A percentile compares a stretch with the other conserved stretches of the same genome.
Conservation (phyloP, 64 coral and sea anemone genomes). For the Cladopsammia gracilis region DNA sequence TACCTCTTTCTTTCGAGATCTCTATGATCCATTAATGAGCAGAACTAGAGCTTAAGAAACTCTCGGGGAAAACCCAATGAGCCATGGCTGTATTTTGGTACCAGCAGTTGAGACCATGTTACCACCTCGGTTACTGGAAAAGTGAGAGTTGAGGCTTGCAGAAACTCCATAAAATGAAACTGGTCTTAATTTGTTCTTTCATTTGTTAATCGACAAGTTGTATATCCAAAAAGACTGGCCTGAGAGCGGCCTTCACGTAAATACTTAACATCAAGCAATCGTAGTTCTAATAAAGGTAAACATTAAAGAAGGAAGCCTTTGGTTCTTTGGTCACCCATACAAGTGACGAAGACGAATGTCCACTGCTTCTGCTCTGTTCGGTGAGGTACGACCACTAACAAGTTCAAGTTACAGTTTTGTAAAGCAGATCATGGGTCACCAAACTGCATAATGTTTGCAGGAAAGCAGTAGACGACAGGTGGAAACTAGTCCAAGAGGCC, state of each 20-base stretch:
- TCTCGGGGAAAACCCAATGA: constrained; percentile 45
- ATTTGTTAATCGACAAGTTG: constrained; percentile 36
- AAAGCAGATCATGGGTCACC: too few relatives aligned
- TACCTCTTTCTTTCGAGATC: constrained; percentile 20
- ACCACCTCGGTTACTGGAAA: background rate
- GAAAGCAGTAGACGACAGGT: constrained; percentile 4
- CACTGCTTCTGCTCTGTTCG: too few relatives aligned
- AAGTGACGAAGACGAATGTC: too few relatives aligned
- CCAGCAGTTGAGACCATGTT: constrained; percentile 9
- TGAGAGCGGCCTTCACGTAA: background rate
- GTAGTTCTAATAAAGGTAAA: background rate
- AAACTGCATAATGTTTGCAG: too few relatives aligned
- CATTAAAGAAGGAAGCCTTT: background rate
- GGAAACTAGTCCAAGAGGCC: background rate
- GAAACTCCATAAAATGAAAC: too few relatives aligned
- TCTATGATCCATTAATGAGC: constrained; percentile 43
- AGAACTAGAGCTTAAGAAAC: constrained; percentile 58
- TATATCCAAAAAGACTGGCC: constrained; percentile 23
- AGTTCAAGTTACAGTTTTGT: too few relatives aligned
- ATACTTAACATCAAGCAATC: background rate
- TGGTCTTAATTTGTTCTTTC: background rate
- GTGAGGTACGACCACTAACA: too few relatives aligned
- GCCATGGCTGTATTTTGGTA: constrained; percentile 34
- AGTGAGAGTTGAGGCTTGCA: too few relatives aligned
- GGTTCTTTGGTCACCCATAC: too few relatives aligned